phyloP scores from a whole-genome alignment of 2,113 vertebrate species.

The Recurvirostra avosetta region DNA sequence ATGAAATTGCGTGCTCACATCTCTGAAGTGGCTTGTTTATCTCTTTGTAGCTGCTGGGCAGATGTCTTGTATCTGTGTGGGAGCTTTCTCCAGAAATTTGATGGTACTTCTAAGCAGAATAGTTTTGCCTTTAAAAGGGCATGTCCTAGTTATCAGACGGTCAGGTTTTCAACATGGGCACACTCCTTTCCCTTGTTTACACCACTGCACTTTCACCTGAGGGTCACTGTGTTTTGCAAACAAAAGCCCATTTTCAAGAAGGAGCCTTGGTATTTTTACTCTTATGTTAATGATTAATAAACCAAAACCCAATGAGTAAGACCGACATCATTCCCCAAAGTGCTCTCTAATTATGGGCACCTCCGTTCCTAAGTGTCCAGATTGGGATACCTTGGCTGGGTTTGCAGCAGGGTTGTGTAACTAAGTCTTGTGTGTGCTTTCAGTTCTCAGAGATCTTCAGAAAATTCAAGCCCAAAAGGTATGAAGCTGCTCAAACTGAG shows the following conservation, averaged over 20 bases:
- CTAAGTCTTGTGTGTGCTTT: background rate
- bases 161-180: background rate
- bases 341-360: background rate
- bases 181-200: background rate
- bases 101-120: background rate
- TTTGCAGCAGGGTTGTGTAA: background rate
- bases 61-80: background rate
- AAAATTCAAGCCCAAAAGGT: background rate
- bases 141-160: background rate
- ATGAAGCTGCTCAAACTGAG: background rate
- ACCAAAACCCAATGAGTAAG: background rate
- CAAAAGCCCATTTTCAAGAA: background rate
- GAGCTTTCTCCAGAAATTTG: background rate
- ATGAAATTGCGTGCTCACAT: background rate
- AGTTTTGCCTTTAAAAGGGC: background rate
- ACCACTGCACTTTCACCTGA: background rate
- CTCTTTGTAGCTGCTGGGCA: background rate
- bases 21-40: slow-evolving; percentile 30
- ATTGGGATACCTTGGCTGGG: background rate
- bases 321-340: background rate
- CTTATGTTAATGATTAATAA: background rate
- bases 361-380: background rate
- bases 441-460: background rate
- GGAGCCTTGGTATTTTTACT: background rate
- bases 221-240: background rate